A percentile compares a stretch with the other conserved stretches of the same genome.
These are phyloP conservation scores for Recurvirostra avosetta DNA, from an alignment of 2,113 vertebrate species.

Conservation along the genomic window DNA sequence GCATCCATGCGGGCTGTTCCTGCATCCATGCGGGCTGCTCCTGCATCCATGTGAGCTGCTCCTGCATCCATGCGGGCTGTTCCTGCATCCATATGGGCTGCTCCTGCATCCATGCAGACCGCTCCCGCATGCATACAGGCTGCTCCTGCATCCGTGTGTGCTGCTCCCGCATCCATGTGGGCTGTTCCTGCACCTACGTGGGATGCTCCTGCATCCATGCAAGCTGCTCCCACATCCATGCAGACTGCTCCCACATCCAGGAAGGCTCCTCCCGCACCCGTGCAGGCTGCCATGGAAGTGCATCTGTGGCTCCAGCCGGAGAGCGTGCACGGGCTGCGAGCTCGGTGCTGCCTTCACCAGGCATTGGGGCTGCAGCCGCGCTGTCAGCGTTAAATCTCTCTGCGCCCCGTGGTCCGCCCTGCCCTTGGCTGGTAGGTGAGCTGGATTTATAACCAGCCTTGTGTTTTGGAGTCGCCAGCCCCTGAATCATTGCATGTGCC, in stretches of 20 bases:
- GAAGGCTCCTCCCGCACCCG: fast-evolving
- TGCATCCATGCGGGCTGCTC: neutral
- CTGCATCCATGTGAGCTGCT: too few species aligned
- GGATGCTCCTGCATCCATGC: fast-evolving
- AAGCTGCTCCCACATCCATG: fast-evolving
- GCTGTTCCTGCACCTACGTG: fast-evolving
- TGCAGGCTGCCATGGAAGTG: neutral
- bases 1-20: fast-evolving
- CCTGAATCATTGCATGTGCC: neutral
- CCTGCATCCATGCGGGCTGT: too few species aligned
- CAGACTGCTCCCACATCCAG: fast-evolving
- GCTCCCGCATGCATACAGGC: neutral
- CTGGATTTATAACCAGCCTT: neutral
- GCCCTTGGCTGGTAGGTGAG: neutral
- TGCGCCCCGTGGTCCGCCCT: too few species aligned
- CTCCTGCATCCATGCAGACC: neutral
- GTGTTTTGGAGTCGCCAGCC: neutral
- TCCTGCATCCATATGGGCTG: neutral
- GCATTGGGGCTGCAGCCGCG: neutral
- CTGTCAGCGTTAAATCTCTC: neutral
- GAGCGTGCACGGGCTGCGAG: neutral
- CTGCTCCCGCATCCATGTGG: fast-evolving
- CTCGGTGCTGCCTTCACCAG: neutral
- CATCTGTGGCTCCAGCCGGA: fast-evolving
- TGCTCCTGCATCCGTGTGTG: neutral